Evolutionary conservation across 2,888 invertebrate genomes (phyloP), one percentile per base, ranked within the genome.

Genomic region (Drosophila birchii): DNA sequence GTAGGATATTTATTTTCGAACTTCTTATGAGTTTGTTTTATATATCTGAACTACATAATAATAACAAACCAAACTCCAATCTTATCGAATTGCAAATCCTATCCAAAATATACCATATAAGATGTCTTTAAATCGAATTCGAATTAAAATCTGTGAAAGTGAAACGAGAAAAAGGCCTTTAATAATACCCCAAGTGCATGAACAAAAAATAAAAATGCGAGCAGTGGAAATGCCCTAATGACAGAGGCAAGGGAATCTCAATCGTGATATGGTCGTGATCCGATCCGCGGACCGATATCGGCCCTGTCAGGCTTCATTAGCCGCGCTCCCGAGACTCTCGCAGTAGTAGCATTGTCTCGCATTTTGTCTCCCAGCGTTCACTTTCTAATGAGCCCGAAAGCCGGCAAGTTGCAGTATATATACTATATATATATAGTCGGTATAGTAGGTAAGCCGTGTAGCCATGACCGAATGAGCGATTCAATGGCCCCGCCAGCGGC

Each of bases 381-480:
- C 86, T 86, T 86, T 86, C 86, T 86, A 86, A 86, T 86, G 83
- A 83, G 59, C 51, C 79, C 73, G 29, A 66, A 71, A 64, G 73
- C 54, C 66, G 61, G 64, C 29, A 51, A 43, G 41, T 59, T 63
- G 63, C 63, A 59, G 39, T 43, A 51, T 51, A 51, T 34, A 51
- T 51, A 51, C 34, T 51, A 51, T 36, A 34, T 51, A 34, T 32
- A 34, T 44, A 44, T 23, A 57, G 44, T 36, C 16, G 60, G 44
- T 38, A 57, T 29, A 57, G 53, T 45, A 38, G 60, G 57, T 45
- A 62, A 72, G 68, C 70, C 26, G 38, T 77, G 78, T 78, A 86
- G 81, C 83, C 86, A 83, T 83, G 83, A 83, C 80, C 86, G 83
- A 86, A 78, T 83, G 86, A 79, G 86, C 72, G 44, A 73, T 59